Evolutionary conservation across 2,113 vertebrate genomes (phyloP), one percentile per base, ranked within the genome.

Genomic region (Leptobrachium ailaonicum): DNA sequence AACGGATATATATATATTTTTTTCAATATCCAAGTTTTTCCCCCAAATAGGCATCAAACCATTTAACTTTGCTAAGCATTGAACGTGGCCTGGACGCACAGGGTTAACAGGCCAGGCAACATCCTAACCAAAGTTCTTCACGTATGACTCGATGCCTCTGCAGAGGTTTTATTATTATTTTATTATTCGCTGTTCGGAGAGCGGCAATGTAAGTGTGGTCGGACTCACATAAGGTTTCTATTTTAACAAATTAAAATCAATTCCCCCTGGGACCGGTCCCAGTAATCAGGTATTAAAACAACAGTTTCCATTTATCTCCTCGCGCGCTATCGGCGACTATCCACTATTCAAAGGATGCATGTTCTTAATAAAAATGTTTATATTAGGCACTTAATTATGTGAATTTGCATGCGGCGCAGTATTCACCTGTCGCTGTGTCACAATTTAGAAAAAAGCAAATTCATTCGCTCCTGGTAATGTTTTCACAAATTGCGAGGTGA

Each of bases 241-340:
- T 77, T 69, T 78, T 71, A 32, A 45, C 66, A 71, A 78, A 78
- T 78, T 77, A 77, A 77, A 58, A 69, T 53, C 75, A 77, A 69
- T 68, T 71, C 76, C 68, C 20, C n/a, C 71, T 71, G 76, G 67
- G 76, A 71, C 67, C 13, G 42, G 67, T 20, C 41, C 60, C 4
- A 70, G 76, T 70, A 62, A 78, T 78, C 76, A 71, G 76, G 67
- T 78, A 78, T 78, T 78, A 78, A 78, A 71, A 78, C 50, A 71
- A 71, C 69, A 69, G 64, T 14, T 78, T 43, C 70, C 20, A 72
- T 71, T 72, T 79, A 72, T 72, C 43, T 72, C 76, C 69, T 66
- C 44, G n/a, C 70, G 41, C 32, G 13, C 69, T 43, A 72, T 50
- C 44, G 60, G 2, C 60, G 70, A 66, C 77, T 6, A 13, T 41